Evolutionary conservation across 2,797 vertebrate species (phyloP).

Genomic region (Psittacula derbiana): DNA sequence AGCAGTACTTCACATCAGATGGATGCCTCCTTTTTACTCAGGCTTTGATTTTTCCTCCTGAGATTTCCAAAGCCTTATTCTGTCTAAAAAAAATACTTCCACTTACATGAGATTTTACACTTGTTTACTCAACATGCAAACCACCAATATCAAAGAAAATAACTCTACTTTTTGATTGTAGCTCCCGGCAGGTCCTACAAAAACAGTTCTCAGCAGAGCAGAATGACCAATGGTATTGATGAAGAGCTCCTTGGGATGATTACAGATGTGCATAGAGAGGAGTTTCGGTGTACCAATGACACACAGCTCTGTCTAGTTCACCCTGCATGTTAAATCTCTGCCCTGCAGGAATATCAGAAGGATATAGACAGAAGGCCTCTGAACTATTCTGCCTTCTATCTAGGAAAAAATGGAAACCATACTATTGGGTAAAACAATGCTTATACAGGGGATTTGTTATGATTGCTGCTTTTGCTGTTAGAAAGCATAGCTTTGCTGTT

Average conservation of each 20-base stretch:
- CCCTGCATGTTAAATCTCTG: background rate
- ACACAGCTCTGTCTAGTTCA: background rate
- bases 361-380: background rate
- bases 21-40: background rate
- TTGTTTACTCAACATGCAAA: background rate
- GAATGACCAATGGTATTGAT: background rate
- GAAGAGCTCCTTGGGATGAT: background rate
- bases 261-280: accelerated
- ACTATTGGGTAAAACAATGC: background rate
- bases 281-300: background rate
- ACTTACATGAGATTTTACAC: background rate
- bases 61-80: background rate
- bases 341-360: background rate
- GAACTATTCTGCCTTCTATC: background rate
- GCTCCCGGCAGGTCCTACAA: background rate
- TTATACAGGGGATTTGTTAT: background rate
- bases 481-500: background rate
- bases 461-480: background rate
- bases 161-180: background rate
- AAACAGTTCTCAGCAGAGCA: background rate
- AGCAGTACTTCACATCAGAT: background rate
- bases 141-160: background rate
- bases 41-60: background rate
- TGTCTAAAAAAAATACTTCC: background rate
- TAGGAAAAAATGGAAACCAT: background rate